A percentile compares a stretch with the other conserved stretches of the same genome.
Conservation (phyloP, 2,797 vertebrate species). For the Myiotriccus ornatus region DNA sequence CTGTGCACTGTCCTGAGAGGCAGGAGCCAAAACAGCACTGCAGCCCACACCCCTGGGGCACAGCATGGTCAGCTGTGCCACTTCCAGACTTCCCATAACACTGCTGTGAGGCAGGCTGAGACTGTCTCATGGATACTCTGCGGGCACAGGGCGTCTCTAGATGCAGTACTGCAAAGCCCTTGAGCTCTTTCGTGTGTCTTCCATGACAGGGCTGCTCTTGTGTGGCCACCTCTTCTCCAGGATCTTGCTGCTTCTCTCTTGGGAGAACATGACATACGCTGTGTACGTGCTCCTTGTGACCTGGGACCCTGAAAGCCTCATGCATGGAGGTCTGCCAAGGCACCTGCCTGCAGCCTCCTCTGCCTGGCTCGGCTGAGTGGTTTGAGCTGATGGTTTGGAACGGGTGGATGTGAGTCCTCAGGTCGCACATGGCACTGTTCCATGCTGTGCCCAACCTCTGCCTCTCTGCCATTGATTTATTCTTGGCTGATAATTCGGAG, state of each 20-base stretch:
- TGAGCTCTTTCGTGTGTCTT: accelerated
- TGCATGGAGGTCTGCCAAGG: neutral
- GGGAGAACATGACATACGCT: neutral
- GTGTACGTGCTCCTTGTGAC: neutral
- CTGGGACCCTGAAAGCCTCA: neutral
- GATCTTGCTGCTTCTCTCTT: neutral
- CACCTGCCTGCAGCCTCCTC: neutral
- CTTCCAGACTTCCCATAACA: neutral
- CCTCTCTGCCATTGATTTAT: neutral
- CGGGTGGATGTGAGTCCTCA: accelerated
- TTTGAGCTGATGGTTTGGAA: neutral
- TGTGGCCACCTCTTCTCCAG: neutral
- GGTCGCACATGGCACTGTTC: accelerated
- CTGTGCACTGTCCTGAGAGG: neutral
- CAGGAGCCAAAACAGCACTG: neutral
- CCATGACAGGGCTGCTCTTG: neutral
- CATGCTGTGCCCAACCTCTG: neutral
- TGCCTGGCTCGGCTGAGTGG: neutral
- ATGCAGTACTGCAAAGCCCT: neutral
- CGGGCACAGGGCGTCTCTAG: neutral
- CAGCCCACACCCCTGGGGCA: neutral
- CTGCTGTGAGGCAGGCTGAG: neutral
- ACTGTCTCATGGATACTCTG: neutral
- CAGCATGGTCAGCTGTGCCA: accelerated
- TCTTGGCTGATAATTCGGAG: neutral